Conservation (phyloP, 1,140 invertebrate genomes). For the Eubasilissa regina region DNA sequence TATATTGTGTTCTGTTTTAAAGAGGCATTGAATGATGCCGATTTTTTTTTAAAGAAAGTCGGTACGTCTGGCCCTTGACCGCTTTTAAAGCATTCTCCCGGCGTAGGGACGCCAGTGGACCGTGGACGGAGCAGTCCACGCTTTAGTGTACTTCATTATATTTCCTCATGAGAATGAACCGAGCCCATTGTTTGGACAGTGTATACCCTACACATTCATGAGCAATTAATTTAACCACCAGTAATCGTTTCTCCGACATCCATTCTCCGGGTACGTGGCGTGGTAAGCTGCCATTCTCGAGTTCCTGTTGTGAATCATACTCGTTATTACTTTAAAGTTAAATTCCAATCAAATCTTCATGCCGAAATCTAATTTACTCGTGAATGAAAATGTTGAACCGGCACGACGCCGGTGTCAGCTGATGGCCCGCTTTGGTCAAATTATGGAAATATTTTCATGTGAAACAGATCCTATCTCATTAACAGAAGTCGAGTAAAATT, state of each 20-base stretch:
- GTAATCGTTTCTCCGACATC: too few species aligned
- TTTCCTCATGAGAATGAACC: background rate
- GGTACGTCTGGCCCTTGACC: slow-evolving; percentile 5
- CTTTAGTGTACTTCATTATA: background rate
- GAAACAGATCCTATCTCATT: too few species aligned
- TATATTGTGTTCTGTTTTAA: too few species aligned
- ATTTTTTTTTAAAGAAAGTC: too few species aligned
- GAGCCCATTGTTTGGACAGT: background rate
- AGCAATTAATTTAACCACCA: background rate
- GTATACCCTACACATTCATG: background rate
- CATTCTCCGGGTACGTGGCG: background rate
- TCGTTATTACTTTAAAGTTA: background rate
- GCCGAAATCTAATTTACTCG: too few species aligned
- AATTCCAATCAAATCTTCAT: too few species aligned
- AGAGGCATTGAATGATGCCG: too few species aligned
- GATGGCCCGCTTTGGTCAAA: too few species aligned
- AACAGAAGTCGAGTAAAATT: too few species aligned
- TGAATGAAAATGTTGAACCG: too few species aligned
- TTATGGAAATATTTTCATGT: too few species aligned
- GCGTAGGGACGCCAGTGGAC: slow-evolving; percentile 25
- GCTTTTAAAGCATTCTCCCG: background rate
- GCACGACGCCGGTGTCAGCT: too few species aligned
- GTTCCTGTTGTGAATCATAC: background rate
- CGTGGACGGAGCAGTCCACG: background rate
- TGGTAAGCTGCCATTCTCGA: background rate